phyloP scores from a whole-genome alignment of 2,888 invertebrate genomes.

The Petrolisthes manimaculis region DNA sequence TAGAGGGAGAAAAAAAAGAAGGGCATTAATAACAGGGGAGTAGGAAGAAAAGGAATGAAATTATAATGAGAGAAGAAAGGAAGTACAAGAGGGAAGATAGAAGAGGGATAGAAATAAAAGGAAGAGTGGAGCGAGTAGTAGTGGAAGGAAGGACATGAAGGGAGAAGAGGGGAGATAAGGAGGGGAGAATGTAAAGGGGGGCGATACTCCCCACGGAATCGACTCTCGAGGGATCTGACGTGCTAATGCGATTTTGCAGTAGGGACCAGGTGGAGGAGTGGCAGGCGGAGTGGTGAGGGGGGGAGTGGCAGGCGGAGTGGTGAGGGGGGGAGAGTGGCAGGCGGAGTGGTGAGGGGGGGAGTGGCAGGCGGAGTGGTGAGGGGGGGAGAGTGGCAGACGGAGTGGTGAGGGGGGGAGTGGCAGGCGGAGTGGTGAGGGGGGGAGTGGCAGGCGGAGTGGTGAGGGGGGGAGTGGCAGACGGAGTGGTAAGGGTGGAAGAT shows the following conservation, averaged over 20 bases:
- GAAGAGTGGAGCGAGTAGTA: neutral
- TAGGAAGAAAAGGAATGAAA: neutral
- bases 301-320: neutral
- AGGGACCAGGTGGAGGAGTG: neutral
- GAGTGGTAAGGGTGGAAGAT: neutral
- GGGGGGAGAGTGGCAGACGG: neutral
- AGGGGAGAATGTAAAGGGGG: neutral
- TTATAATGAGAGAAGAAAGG: neutral
- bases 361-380: too few species aligned
- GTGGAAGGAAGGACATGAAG: neutral
- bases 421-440: too few species aligned
- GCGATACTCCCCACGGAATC: neutral
- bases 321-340: neutral
- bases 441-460: too few species aligned
- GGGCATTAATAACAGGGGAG: neutral
- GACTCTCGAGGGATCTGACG: neutral
- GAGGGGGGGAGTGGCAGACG: neutral
- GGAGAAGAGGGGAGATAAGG: neutral
- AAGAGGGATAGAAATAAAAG: neutral
- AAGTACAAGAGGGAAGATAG: neutral
- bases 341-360: too few species aligned
- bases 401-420: too few species aligned
- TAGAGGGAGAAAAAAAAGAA: neutral
- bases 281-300: neutral
- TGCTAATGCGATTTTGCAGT: constrained; percentile 1